These are phyloP conservation scores for Euphydryas editha DNA, from an alignment of 2,888 invertebrate genomes.

Conservation along the genomic window DNA sequence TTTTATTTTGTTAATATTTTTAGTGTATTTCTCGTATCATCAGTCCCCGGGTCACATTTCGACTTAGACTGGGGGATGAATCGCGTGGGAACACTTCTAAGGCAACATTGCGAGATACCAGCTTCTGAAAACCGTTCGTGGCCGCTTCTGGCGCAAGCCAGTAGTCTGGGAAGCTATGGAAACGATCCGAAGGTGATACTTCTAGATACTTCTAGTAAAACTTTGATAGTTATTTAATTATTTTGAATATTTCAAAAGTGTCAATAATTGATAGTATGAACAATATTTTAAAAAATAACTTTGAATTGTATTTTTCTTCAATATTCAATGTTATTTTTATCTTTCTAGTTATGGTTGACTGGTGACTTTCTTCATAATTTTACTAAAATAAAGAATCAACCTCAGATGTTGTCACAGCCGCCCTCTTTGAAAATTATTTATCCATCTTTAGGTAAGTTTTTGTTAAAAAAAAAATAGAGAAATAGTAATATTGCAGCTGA, in stretches of 20 bases:
- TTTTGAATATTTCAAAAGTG: not conserved
- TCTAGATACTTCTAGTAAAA: not conserved
- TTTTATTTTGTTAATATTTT: not conserved
- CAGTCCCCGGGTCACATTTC: constrained; percentile 92
- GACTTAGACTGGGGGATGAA: constrained; percentile 86
- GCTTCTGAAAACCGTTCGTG: constrained; percentile 75
- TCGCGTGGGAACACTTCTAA: constrained; percentile 85
- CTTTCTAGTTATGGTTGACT: constrained; percentile 87
- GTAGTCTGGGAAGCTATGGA: constrained; percentile 95
- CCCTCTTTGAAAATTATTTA: constrained; percentile 77
- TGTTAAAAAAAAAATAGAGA: too few species aligned
- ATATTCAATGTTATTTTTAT: too few species aligned
- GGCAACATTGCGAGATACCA: constrained; percentile 84
- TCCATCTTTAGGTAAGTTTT: constrained; percentile 66
- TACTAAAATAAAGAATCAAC: constrained; percentile 67
- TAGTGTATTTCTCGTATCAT: constrained; percentile 93
- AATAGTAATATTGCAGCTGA: too few species aligned
- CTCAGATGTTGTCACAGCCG: constrained; percentile 60
- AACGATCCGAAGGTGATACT: constrained; percentile 76
- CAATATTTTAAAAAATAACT: not conserved
- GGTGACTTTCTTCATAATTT: constrained; percentile 87
- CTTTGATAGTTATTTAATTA: not conserved
- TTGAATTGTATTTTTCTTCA: not conserved
- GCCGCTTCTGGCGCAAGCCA: constrained; percentile 93
- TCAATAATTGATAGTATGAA: too few species aligned